phyloP scores from a whole-genome alignment of 2,113 vertebrate genomes.

The Uropsilus gracilis region DNA sequence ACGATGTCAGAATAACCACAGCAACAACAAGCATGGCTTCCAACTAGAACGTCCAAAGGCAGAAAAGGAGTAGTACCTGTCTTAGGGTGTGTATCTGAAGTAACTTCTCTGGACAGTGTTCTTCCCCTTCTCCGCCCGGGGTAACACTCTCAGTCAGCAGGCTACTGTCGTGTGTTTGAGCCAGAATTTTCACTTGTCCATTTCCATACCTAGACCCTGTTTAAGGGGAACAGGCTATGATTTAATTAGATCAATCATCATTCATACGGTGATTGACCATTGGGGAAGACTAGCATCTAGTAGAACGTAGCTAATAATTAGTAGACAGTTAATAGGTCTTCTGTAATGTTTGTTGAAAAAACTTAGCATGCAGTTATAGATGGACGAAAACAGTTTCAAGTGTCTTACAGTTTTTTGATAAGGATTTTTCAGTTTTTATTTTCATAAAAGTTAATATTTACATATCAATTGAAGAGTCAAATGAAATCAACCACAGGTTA shows the following conservation, averaged over 20 bases:
- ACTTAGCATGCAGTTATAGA: neutral
- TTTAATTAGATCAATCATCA: neutral
- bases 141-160: neutral
- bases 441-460: neutral
- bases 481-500: neutral
- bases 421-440: neutral
- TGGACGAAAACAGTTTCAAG: neutral
- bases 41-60: neutral
- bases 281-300: neutral
- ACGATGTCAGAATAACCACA: neutral
- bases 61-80: neutral
- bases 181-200: neutral
- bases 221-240: neutral
- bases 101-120: no score
- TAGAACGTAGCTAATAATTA: neutral
- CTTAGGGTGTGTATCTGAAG: no score
- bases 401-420: neutral
- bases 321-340: neutral
- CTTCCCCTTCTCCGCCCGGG: no score
- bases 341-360: neutral
- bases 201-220: neutral
- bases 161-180: neutral
- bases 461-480: neutral
- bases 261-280: neutral
- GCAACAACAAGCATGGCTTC: neutral